Evolutionary conservation across 2,888 invertebrate species (phyloP).

Genomic region (Pteria penguin): DNA sequence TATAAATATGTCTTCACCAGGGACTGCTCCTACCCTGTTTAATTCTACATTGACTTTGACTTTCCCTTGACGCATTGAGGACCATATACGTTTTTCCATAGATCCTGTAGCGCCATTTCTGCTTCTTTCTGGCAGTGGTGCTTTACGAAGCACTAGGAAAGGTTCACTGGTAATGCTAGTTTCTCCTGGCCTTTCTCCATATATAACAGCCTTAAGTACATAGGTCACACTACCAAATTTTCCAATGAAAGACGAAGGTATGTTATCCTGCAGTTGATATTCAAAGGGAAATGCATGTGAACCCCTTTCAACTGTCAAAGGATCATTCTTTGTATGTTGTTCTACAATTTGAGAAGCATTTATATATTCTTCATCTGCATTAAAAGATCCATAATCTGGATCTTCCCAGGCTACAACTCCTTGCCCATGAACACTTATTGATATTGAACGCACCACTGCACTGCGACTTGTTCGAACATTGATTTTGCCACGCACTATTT

Average conservation of each 20-base stretch:
- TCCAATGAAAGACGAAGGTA: conserved; percentile 79
- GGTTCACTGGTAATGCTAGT: conserved; percentile 78
- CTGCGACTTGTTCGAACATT: conserved; percentile 40
- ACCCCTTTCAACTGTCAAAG: conserved; percentile 64
- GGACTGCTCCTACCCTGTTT: conserved; percentile 73
- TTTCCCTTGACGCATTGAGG: conserved; percentile 74
- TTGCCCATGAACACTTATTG: conserved; percentile 63
- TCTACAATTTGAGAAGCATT: conserved; percentile 64
- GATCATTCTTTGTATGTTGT: conserved; percentile 30
- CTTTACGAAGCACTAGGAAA: conserved; percentile 72
- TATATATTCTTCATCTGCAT: conserved; percentile 76
- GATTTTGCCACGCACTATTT: conserved; percentile 73
- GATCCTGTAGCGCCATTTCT: conserved; percentile 43
- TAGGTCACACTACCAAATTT: conserved; percentile 79
- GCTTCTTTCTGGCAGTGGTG: conserved; percentile 52
- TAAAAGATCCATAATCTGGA: conserved; percentile 54
- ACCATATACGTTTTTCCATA: conserved; percentile 64
- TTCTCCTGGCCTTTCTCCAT: conserved; percentile 72
- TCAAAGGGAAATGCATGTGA: conserved; percentile 74
- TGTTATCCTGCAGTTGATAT: conserved; percentile 74
- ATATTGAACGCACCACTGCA: conserved; percentile 51
- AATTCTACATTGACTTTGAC: conserved; percentile 66
- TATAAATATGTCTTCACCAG: conserved; percentile 77
- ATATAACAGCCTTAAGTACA: conserved; percentile 75
- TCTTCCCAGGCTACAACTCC: conserved; percentile 78